Evolutionary conservation across 2,113 vertebrate species (phyloP).

Genomic region (Dicerorhinus sumatrensis): DNA sequence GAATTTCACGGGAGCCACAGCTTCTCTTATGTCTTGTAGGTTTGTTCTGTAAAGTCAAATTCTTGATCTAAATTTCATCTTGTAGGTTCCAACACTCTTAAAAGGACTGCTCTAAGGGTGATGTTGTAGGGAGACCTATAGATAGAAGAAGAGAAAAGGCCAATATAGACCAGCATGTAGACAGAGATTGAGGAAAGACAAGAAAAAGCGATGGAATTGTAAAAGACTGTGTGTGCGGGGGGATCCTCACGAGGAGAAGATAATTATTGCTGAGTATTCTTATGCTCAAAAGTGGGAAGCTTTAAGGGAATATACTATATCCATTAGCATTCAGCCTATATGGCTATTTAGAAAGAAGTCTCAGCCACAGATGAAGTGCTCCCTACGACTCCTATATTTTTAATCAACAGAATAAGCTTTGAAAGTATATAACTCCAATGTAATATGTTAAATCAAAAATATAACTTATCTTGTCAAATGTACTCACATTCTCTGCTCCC

Average conservation of each 20-base stretch:
- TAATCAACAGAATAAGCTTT: not conserved
- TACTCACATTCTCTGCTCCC: not conserved
- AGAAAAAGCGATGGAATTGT: slow-evolving; percentile 29
- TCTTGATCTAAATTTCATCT: slow-evolving; percentile 78
- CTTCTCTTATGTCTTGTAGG: slow-evolving; percentile 74
- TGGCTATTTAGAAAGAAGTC: not conserved
- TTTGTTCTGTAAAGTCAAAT: slow-evolving; percentile 75
- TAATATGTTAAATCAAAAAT: not conserved
- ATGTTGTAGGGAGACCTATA: slow-evolving; percentile 78
- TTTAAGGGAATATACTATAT: not conserved
- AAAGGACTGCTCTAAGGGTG: slow-evolving; percentile 80
- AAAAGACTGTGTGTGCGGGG: not conserved
- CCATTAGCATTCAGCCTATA: not conserved
- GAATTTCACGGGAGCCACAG: slow-evolving; percentile 68
- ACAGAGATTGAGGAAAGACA: slow-evolving; percentile 54
- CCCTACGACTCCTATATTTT: not conserved
- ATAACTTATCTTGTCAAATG: not conserved
- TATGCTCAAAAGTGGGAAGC: not conserved
- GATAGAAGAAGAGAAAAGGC: slow-evolving; percentile 81
- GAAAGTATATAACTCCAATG: not conserved
- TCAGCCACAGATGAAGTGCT: not conserved
- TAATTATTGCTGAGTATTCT: not conserved
- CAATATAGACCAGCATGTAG: slow-evolving; percentile 75
- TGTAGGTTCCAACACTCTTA: slow-evolving; percentile 78
- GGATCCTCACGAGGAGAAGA: not conserved